Conservation (phyloP, 2,113 vertebrate species). For the Empidonax traillii region DNA sequence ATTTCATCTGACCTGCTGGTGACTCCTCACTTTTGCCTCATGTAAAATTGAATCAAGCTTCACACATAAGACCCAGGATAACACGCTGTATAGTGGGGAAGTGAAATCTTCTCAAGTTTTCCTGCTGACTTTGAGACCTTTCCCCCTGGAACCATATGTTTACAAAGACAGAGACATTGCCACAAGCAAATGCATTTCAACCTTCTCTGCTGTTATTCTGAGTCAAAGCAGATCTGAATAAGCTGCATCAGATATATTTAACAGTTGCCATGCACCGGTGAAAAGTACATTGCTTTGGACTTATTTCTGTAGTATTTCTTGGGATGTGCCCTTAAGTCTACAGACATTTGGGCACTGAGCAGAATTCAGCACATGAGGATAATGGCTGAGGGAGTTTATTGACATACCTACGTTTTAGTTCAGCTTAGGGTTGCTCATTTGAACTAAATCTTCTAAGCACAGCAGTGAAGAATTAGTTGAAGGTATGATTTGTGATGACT, state of each 20-base stretch:
- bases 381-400: neutral
- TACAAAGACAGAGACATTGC: neutral
- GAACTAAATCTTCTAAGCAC: neutral
- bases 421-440: neutral
- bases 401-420: neutral
- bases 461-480: neutral
- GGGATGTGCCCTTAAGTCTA: neutral
- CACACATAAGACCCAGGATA: neutral
- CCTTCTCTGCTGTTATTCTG: neutral
- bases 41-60: neutral
- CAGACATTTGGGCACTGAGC: neutral
- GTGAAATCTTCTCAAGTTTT: neutral
- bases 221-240: neutral
- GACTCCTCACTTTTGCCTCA: neutral
- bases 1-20: neutral
- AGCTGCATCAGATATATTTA: neutral
- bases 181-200: neutral
- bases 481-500: neutral
- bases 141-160: neutral
- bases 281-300: neutral
- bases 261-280: neutral
- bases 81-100: rapidly evolving
- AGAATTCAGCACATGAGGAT: neutral
- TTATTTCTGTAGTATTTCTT: neutral
- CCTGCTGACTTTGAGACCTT: neutral